Base-by-base conservation (phyloP, 2,113 vertebrate genomes). In the Tetrao urogallus region DNA sequence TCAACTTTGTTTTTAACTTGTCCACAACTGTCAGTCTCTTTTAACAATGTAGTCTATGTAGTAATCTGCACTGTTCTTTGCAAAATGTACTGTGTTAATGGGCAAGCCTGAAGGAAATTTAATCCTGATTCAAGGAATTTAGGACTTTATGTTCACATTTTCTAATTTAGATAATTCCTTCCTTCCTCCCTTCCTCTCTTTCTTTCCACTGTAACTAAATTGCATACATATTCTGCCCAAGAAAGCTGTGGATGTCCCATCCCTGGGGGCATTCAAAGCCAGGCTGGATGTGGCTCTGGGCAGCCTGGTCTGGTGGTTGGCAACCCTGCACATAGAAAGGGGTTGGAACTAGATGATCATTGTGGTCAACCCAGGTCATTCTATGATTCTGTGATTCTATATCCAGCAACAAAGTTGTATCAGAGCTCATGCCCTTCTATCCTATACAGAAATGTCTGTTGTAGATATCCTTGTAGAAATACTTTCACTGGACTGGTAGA, bases 1-100 rank as follows among this genome's bases (percentile, higher is more conserved):
- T 57, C 15, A 38, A 0, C 0, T 64, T 61, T 52, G 42, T 34
- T 34, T 2, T 40, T 36, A 7, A 34, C 42, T 64, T 32, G 8
- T 40, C 20, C 6, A 2, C 40, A 17, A 40, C 79, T 64, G 48
- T 63, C 8, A n/a, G 42, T 54, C 52, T 69, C 12, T 75, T 57
- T 34, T 61, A 63, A 42, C 4, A 21, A 30, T 11, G 34, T 30
- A n/a, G 11, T 40, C 9, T 57, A 4, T 13, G 2, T 19, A 58
- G 58, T 32, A 11, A 48, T 13, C 20, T 30, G 7, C 40, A 11
- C 38, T 32, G 18, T 40, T 79, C 21, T 43, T 12, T 38, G 32
- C 10, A 74, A 79, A 74, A 50, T 13, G 42, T 57, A 9, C 0
- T 32, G 13, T 43, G 20, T 48, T 76, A 17, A 18, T 10, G 18